A percentile compares a stretch with the other conserved stretches of the same genome.
Evolutionary conservation across 2,113 vertebrate genomes (phyloP).

Genomic region (Oryzias woworae): DNA sequence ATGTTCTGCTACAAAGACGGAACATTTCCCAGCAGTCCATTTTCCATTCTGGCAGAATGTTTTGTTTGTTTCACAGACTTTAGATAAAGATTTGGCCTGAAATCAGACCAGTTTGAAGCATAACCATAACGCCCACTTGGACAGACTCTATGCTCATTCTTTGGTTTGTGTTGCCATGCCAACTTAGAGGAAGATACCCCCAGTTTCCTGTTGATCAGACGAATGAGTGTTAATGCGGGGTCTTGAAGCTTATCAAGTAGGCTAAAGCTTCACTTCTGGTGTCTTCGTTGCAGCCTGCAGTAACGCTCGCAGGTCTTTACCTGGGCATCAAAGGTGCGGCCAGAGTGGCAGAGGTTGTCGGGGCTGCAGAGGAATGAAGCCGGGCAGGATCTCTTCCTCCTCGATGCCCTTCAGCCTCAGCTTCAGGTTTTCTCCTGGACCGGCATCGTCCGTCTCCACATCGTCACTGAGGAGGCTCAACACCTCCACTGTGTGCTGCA

Average conservation of each 20-base stretch:
- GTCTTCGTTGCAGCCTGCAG: neutral
- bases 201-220: conserved; percentile 2
- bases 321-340: conserved; percentile 98
- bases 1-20: too few species aligned
- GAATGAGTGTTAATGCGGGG: neutral
- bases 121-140: conserved; percentile 2
- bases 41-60: neutral
- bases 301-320: conserved; percentile 58
- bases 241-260: neutral
- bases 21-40: too few species aligned
- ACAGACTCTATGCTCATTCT: neutral
- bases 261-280: neutral
- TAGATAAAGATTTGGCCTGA: neutral
- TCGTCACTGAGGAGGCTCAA: conserved; percentile 96
- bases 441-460: conserved; percentile 95
- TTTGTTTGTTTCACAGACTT: neutral
- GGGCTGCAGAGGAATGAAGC: conserved; percentile 98
- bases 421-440: conserved; percentile 96
- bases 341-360: conserved; percentile 97
- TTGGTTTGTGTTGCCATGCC: conserved; percentile 15
- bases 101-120: neutral
- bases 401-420: conserved; percentile 97
- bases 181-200: conserved; percentile 12
- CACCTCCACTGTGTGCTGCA: conserved; percentile 96
- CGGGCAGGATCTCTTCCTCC: conserved; percentile 98